Evolutionary conservation across 2,113 vertebrate genomes (phyloP).

Genomic region (Phalacrocorax carbo): DNA sequence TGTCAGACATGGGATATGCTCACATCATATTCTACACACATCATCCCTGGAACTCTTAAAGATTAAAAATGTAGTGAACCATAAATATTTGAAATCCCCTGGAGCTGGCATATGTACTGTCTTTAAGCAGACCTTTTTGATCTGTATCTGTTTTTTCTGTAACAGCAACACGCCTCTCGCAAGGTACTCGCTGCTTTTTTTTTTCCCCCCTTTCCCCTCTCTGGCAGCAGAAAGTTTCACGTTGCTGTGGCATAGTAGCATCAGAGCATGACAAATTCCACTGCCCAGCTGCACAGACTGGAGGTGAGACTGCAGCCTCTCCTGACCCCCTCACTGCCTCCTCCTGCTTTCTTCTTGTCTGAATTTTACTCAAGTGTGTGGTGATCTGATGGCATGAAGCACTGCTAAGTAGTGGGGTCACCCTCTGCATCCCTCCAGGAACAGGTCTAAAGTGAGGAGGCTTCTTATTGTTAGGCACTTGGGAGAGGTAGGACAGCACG

Average conservation of each 20-base stretch:
- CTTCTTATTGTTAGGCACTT: background rate
- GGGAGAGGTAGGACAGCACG: background rate
- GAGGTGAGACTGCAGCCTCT: background rate
- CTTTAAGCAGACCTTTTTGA: constrained; percentile 78
- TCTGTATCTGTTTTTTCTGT: constrained; percentile 68
- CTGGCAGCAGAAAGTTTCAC: background rate
- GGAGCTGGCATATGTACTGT: constrained; percentile 73
- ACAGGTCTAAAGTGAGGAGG: background rate
- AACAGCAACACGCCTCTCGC: constrained; percentile 7
- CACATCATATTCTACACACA: background rate
- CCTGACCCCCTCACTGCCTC: background rate
- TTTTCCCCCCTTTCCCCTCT: background rate
- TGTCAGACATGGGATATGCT: background rate
- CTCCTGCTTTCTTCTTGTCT: background rate
- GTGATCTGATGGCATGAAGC: background rate
- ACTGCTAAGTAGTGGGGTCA: too few species aligned
- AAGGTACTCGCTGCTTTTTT: background rate
- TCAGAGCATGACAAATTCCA: background rate
- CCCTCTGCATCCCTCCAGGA: background rate
- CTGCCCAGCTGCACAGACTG: background rate
- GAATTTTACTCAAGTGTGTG: background rate
- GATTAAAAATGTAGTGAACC: constrained; percentile 78
- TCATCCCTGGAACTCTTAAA: constrained; percentile 62
- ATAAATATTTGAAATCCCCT: constrained; percentile 83
- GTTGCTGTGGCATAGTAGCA: background rate